Evolutionary conservation across 2,113 vertebrate genomes (phyloP).

Genomic region (Oryzias melastigma): DNA sequence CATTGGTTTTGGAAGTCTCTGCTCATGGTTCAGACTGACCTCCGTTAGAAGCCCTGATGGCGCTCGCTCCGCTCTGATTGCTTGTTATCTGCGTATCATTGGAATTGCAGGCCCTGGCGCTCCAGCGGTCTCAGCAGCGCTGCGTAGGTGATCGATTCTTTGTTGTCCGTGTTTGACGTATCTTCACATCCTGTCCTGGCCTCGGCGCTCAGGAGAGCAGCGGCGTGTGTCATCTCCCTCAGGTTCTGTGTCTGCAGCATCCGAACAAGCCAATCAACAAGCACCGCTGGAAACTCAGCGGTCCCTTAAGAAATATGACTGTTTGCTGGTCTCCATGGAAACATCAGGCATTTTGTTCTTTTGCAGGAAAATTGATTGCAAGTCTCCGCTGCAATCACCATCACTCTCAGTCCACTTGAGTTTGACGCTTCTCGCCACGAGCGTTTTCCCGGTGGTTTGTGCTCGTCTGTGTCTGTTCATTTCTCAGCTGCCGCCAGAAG

Average conservation of each 20-base stretch:
- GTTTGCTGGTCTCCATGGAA: conserved; percentile 68
- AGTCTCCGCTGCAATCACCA: conserved; percentile 22
- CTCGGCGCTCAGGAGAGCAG: conserved; percentile 23
- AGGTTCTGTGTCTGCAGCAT: conserved; percentile 40
- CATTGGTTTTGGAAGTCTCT: no score
- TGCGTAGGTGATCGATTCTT: not conserved
- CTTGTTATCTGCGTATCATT: no score
- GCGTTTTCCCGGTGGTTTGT: conserved; percentile 3
- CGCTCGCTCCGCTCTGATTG: no score
- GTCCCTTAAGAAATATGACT: conserved; percentile 57
- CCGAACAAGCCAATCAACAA: conserved; percentile 54
- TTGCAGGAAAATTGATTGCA: conserved; percentile 44
- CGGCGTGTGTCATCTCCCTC: conserved; percentile 37
- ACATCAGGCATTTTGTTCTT: conserved; percentile 46
- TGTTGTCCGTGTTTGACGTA: not conserved
- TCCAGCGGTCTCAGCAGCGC: no score
- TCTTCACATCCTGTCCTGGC: conserved; percentile 15
- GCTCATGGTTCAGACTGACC: no score
- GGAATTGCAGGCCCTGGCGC: no score
- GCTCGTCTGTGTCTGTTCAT: conserved; percentile 33
- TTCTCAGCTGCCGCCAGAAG: conserved; percentile 31
- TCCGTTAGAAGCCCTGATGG: no score
- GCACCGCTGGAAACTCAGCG: conserved; percentile 34
- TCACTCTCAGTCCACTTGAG: conserved; percentile 14
- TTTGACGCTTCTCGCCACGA: conserved; percentile 17